Evolutionary conservation across 2,113 vertebrate species (phyloP).

Genomic region (Scolopax mira): DNA sequence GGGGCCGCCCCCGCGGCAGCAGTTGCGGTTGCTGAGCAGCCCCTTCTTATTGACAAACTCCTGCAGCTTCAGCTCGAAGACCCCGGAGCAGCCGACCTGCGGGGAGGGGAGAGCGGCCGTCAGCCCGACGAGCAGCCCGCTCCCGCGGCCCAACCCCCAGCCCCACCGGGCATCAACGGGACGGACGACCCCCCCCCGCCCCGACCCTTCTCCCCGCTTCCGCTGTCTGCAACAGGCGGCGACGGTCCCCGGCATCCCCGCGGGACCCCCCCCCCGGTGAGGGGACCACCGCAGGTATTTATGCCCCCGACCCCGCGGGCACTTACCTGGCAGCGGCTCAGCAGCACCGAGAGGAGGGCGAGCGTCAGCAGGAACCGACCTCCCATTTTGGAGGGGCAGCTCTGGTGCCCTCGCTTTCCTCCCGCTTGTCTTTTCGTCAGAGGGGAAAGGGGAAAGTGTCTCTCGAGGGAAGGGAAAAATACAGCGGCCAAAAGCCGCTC

Average conservation of each 20-base stretch:
- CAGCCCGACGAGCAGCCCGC: background rate
- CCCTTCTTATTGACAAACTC: conserved; percentile 98
- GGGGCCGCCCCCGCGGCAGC: conserved; percentile 83
- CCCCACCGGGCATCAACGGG: background rate
- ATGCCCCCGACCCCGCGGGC: background rate
- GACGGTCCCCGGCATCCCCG: background rate
- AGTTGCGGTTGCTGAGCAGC: conserved; percentile 86
- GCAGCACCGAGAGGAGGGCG: conserved; percentile 80
- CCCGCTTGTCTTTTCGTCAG: background rate
- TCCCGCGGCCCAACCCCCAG: background rate
- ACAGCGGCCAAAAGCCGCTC: conserved; percentile 9
- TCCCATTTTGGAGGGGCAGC: conserved; percentile 83
- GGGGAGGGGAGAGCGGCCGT: background rate
- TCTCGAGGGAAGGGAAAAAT: conserved; percentile 16
- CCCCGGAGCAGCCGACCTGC: conserved; percentile 89
- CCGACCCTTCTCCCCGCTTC: background rate
- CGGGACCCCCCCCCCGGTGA: background rate
- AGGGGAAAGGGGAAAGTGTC: background rate
- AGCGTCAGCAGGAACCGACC: conserved; percentile 81
- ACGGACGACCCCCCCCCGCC: background rate
- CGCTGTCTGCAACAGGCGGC: background rate
- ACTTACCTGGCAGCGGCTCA: conserved; percentile 90
- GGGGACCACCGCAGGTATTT: background rate
- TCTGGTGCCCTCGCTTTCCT: conserved; percentile 11
- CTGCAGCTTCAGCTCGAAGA: conserved; percentile 97